These are phyloP conservation scores for Clarias magur DNA, from an alignment of 2,113 vertebrate species.

Conservation along the genomic window DNA sequence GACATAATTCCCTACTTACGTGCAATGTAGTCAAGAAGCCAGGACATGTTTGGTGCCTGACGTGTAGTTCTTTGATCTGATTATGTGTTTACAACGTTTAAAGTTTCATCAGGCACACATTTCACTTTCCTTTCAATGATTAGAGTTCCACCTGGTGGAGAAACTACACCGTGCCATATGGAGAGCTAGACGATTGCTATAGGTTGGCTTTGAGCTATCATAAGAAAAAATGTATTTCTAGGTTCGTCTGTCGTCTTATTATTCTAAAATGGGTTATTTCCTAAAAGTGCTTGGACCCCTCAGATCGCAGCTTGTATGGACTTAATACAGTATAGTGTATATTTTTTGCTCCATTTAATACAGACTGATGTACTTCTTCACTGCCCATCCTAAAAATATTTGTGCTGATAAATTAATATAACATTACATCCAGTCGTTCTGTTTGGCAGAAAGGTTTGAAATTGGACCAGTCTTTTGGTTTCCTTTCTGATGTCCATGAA, in stretches of 20 bases:
- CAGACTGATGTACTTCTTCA: neutral
- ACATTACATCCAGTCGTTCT: neutral
- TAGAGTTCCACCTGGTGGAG: constrained; percentile 42
- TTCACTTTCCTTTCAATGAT: neutral
- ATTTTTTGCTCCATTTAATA: neutral
- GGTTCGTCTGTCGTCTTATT: neutral
- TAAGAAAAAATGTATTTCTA: neutral
- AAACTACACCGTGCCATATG: neutral
- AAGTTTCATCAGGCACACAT: neutral
- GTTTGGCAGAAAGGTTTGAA: neutral
- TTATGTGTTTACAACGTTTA: neutral
- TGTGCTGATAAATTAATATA: neutral
- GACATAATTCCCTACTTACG: neutral
- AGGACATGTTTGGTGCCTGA: constrained; percentile 14
- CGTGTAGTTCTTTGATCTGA: neutral
- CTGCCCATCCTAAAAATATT: neutral
- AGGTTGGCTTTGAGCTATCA: neutral
- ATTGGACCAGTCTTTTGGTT: neutral
- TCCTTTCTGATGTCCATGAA: neutral
- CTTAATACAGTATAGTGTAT: neutral
- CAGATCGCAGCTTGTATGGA: neutral
- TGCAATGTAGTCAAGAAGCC: neutral
- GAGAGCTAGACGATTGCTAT: neutral
- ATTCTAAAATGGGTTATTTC: neutral
- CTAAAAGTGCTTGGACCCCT: neutral